Base-by-base conservation (phyloP, 2,888 invertebrate genomes). In the Buathra laborator region DNA sequence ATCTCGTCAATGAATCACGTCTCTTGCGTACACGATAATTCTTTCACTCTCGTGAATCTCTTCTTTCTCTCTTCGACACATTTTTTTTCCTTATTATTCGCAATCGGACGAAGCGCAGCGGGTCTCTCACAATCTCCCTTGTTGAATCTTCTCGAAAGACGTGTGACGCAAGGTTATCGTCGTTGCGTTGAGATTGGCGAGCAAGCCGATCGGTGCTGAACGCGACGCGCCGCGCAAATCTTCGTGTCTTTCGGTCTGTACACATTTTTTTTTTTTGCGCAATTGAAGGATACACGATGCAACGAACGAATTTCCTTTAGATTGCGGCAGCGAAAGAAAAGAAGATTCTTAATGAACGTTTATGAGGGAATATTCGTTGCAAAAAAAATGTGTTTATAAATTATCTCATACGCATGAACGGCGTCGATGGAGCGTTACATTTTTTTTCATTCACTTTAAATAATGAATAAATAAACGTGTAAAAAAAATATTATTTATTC, bases 101-200 rank as follows among this genome's bases (percentile, higher is more conserved):
- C 66, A 76, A 64, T 76, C 76, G 43, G 19, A 9, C 66, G 51
- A 66, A 68, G 74, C 78, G 84, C 77, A 85, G 80, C 68, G 78
- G 56, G 37, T 37, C 37, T 62, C 48, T 32, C 76, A 66, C 77
- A 66, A 80, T 82, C 81, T 82, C 82, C 82, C 78, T 82, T 75
- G 74, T 70, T 79, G 75, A 71, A 79, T 82, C 68, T 48, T 59
- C 83, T 85, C 80, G 83, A 64, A 37, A 78, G 75, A 84, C 81
- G 85, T 85, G 82, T 85, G 82, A 67, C 86, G 84, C 86, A 85
- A 87, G 87, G 87, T 87, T 87, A 87, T 88, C 86, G 81, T 88
- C 84, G 83, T 80, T 80, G 80, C 64, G 71, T 64, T 74, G 84
- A 85, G 86, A 87, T 86, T 83, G 85, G 78, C 66, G 72, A 82